A percentile compares a stretch with the other conserved stretches of the same genome.
Conservation (phyloP, 2,797 vertebrate genomes). For the Ctenopoma multispine region DNA sequence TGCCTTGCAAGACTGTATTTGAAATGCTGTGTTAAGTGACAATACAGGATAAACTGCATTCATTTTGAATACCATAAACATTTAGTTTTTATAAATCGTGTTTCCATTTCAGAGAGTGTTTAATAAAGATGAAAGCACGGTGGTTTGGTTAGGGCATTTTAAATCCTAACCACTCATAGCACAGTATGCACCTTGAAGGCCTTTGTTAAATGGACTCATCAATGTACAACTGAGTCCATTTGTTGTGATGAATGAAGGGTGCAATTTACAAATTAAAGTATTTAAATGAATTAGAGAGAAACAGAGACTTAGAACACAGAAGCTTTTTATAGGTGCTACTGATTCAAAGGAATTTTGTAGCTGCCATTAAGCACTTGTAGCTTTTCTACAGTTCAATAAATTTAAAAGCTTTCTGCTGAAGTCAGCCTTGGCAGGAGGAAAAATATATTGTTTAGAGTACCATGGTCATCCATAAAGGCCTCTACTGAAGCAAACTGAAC, state of each 20-base stretch:
- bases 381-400: slow-evolving; percentile 47
- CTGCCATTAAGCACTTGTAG: slow-evolving; percentile 21
- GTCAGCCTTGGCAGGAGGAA: slow-evolving; percentile 25
- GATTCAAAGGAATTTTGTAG: not conserved
- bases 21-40: not conserved
- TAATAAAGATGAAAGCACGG: not conserved
- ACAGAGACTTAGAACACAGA: not conserved
- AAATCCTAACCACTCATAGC: too few species aligned
- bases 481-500: slow-evolving; percentile 17
- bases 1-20: not conserved
- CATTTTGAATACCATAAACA: not conserved
- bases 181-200: too few species aligned
- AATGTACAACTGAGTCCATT: too few species aligned
- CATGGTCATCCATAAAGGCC: not conserved
- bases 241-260: not conserved
- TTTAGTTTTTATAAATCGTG: not conserved
- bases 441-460: not conserved
- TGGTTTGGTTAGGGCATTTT: not conserved
- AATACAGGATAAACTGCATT: not conserved
- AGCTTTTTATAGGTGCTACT: not conserved
- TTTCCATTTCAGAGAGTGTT: not conserved
- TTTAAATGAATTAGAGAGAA: not conserved
- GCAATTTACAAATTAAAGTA: not conserved
- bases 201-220: too few species aligned
- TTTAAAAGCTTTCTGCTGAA: slow-evolving; percentile 50